Base-by-base conservation (phyloP, 1,140 invertebrate genomes). In the Leptopilina clavipes region DNA sequence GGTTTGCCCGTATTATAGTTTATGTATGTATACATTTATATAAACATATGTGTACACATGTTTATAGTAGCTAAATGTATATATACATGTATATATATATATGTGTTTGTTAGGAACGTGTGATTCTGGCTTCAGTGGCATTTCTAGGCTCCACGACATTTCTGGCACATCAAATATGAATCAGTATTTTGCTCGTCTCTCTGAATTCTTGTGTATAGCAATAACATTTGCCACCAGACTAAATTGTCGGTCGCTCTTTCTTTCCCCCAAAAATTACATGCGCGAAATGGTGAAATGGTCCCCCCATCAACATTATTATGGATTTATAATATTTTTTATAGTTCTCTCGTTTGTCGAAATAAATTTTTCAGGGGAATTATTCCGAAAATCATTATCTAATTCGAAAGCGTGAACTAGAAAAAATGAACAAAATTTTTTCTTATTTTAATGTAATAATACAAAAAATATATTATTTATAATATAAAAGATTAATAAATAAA, bases 121-220 rank as follows among this genome's bases (percentile, higher is more conserved):
- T n/a, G 12, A 14, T 65, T 65, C 59, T 65, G 59, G 59, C 59
- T 65, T n/a, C 25, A 31, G 25, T 65, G 25, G 59, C 25, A 65
- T 65, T 44, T 65, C 59, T 37, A 65, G 59, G 59, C 59, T 65
- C 59, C 59, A 37, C 59, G 59, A 65, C 59, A 65, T 65, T 59
- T 65, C 59, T 65, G 59, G 59, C 59, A 65, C 59, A 65, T 65
- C 59, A 65, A 65, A 65, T 65, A 65, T 65, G 59, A 65, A 65
- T 65, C 59, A 65, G 59, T 65, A 65, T 22, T 65, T 65, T 65
- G 14, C 59, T 65, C 59, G 25, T 22, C 59, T 65, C 59, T 22
- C 2, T 6, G 5, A 25, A 65, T 65, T 37, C 59, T 65, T 65
- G 25, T 31, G 25, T 52, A 52, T 65, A 65, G 59, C 59, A 22